These are phyloP conservation scores for Pagrus major DNA, from an alignment of 2,113 vertebrate species.

Conservation along the genomic window DNA sequence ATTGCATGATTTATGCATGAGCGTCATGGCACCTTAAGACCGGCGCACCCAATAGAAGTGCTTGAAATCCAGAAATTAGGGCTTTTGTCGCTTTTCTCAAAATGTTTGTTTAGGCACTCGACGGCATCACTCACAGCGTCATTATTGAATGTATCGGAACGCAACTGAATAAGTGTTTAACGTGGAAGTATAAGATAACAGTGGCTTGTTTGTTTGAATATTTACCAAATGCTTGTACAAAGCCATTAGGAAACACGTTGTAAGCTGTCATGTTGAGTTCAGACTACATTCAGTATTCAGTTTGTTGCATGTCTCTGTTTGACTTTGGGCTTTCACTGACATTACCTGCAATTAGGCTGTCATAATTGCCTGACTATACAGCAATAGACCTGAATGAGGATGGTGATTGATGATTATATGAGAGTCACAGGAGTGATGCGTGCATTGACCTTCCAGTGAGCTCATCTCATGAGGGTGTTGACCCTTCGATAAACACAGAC, in stretches of 20 bases:
- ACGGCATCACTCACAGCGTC: slow-evolving; percentile 39
- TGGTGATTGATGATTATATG: slow-evolving; percentile 66
- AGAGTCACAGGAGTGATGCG: slow-evolving; percentile 52
- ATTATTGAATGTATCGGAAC: slow-evolving; percentile 39
- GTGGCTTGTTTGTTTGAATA: slow-evolving; percentile 69
- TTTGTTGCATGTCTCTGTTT: slow-evolving; percentile 59
- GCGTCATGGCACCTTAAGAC: slow-evolving; percentile 68
- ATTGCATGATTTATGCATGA: slow-evolving; percentile 89
- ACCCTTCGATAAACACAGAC: slow-evolving; percentile 71
- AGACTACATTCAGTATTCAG: slow-evolving; percentile 52
- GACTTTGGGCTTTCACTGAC: slow-evolving; percentile 68
- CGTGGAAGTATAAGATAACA: slow-evolving; percentile 49
- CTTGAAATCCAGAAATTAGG: slow-evolving; percentile 70
- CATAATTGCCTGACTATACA: slow-evolving; percentile 65
- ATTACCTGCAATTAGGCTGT: slow-evolving; percentile 71
- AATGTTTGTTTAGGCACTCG: slow-evolving; percentile 70
- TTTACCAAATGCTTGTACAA: slow-evolving; percentile 69
- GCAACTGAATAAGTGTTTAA: slow-evolving; percentile 44
- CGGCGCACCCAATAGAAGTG: slow-evolving; percentile 56
- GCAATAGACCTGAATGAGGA: slow-evolving; percentile 40
- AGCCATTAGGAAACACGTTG: slow-evolving; percentile 57
- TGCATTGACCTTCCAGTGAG: slow-evolving; percentile 67
- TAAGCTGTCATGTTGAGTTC: slow-evolving; percentile 64
- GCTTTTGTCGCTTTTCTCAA: slow-evolving; percentile 68
- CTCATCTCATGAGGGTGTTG: slow-evolving; percentile 60